Base-by-base conservation (phyloP, 2,113 vertebrate species). In the Hypanus sabinus region DNA sequence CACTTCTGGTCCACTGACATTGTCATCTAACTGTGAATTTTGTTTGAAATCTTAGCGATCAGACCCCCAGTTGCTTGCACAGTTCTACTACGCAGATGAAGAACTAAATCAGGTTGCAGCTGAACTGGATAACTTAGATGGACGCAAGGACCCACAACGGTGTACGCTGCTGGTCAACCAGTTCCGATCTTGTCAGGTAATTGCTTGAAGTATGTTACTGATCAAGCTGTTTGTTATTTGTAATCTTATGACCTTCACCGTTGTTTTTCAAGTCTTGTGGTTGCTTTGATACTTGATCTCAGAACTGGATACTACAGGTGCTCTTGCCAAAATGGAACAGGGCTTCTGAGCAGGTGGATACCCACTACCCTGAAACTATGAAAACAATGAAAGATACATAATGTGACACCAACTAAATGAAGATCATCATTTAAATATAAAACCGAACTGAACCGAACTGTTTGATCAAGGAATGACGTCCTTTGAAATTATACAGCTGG, bases 81-180 rank as follows among this genome's bases (percentile, higher is more conserved):
- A 99, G 96, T 99, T 99, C 97, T 99, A 98, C 96, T 99, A 99
- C 0, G 99, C 99, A 0, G 99, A 99, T 90, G 98, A 99, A 96
- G 99, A 99, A 95, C 97, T 99, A 94, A 99, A 98, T 96, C 98
- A 98, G 96, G 98, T 99, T 94, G 98, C 99, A 7, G 98, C 98
- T 0, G 98, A 99, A 95, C 95, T 99, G 96, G 99, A 99, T 96
- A 97, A 98, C 95, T 96, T 99, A 94, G 99, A 99, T 5, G 99
- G 99, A 95, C 96, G 99, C 85, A 99, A 99, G 95, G 99, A 99
- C 95, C 99, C 99, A 0, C 99, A 99, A 96, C 97, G 98, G 96
- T 99, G 98, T 94, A 99, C 98, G 0, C 96, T 99, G 95, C 96
- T 99, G 0, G 98, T 99, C 96, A 99, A 99, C 97, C 99, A 99